phyloP scores from a whole-genome alignment of 2,888 invertebrate genomes.

The Chromoteleia sp. region DNA sequence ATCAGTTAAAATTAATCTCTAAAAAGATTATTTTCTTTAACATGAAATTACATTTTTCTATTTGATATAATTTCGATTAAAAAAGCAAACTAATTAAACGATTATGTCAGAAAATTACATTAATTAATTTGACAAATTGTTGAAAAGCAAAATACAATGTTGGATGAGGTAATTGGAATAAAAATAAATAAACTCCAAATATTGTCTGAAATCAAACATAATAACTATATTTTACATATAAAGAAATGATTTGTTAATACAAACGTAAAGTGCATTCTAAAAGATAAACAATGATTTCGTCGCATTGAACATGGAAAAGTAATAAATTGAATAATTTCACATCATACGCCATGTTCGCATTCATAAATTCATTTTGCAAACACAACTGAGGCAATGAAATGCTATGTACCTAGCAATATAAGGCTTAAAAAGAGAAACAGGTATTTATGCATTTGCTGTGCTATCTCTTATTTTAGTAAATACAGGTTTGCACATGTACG shows the following conservation, averaged over 20 bases:
- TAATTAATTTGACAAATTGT: too few relatives aligned
- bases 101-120: too few relatives aligned
- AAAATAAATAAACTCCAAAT: slow-evolving; percentile 42
- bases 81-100: too few relatives aligned
- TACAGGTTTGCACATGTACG: slow-evolving; percentile 57
- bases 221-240: slow-evolving; percentile 71
- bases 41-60: too few relatives aligned
- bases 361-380: slow-evolving; percentile 57
- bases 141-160: slow-evolving; percentile 15
- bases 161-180: slow-evolving; percentile 37
- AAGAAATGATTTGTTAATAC: slow-evolving; percentile 72
- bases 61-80: too few relatives aligned
- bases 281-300: slow-evolving; percentile 73
- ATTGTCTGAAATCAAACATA: slow-evolving; percentile 68
- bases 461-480: slow-evolving; percentile 61
- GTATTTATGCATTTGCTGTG: slow-evolving; percentile 64
- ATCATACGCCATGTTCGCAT: slow-evolving; percentile 40
- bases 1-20: too few relatives aligned
- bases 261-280: slow-evolving; percentile 76
- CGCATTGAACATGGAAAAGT: slow-evolving; percentile 71
- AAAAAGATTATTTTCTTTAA: too few relatives aligned
- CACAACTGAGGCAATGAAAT: slow-evolving; percentile 54
- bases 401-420: slow-evolving; percentile 51
- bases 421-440: slow-evolving; percentile 63
- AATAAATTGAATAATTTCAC: slow-evolving; percentile 48